Evolutionary conservation across 2,888 invertebrate species (phyloP).

Genomic region (Drosophila colorata): DNA sequence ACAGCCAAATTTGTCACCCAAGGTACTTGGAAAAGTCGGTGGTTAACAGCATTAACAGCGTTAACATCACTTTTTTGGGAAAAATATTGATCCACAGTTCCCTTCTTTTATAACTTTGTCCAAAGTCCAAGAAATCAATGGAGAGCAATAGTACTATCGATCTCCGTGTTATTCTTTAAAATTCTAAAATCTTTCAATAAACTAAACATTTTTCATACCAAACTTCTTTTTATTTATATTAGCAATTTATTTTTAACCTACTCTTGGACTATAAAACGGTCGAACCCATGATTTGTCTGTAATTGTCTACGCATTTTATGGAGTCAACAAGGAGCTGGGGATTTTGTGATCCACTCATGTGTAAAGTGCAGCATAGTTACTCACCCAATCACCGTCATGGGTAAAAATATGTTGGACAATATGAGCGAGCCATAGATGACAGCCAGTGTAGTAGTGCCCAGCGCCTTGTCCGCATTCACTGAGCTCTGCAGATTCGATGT

Average conservation of each 20-base stretch:
- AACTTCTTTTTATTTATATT: no score
- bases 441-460: conserved; percentile 93
- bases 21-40: no score
- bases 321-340: neutral
- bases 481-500: conserved; percentile 94
- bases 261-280: neutral
- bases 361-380: conserved; percentile 60
- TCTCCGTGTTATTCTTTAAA: no score
- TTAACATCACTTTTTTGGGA: no score
- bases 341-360: conserved; percentile 5
- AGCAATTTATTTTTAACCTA: neutral
- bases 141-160: no score
- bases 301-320: conserved; percentile 7
- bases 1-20: no score
- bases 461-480: conserved; percentile 92
- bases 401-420: conserved; percentile 95
- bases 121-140: no score
- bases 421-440: conserved; percentile 95
- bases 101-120: no score
- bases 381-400: conserved; percentile 93
- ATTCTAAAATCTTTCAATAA: no score
- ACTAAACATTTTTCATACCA: no score
- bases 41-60: no score
- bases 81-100: no score
- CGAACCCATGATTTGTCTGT: neutral